phyloP scores from a whole-genome alignment of 2,113 vertebrate genomes.

The Tringa solitaria region DNA sequence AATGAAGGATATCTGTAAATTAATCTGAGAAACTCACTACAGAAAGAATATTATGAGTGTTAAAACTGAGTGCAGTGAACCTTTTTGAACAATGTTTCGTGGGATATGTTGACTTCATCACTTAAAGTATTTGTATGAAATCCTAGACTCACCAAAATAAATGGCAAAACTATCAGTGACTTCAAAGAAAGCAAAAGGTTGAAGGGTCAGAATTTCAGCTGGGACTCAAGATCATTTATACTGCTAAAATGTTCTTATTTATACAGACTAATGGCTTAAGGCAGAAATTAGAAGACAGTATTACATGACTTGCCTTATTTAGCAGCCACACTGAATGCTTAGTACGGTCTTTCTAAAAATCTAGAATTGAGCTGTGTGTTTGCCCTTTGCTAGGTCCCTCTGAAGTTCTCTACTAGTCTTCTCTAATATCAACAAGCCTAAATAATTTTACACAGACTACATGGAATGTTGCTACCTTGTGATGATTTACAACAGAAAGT shows the following conservation, averaged over 20 bases:
- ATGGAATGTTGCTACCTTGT: not conserved
- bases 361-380: not conserved
- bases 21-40: not conserved
- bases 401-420: not conserved
- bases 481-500: not conserved
- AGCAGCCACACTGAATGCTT: not conserved
- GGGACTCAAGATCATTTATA: not conserved
- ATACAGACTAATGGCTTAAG: not conserved
- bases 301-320: not conserved
- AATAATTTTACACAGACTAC: not conserved
- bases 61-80: not conserved
- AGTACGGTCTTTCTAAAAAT: not conserved
- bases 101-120: not conserved
- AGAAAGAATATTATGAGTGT: not conserved
- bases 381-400: not conserved
- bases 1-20: not conserved
- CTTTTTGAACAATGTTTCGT: not conserved
- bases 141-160: not conserved
- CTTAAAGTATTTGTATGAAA: conserved; percentile 13
- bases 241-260: not conserved
- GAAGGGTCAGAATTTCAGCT: conserved; percentile 17
- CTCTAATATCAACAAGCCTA: not conserved
- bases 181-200: conserved; percentile 35
- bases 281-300: not conserved
- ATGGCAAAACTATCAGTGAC: not conserved